These are phyloP conservation scores for Echiichthys vipera DNA, from an alignment of 2,797 vertebrate genomes.

Conservation along the genomic window DNA sequence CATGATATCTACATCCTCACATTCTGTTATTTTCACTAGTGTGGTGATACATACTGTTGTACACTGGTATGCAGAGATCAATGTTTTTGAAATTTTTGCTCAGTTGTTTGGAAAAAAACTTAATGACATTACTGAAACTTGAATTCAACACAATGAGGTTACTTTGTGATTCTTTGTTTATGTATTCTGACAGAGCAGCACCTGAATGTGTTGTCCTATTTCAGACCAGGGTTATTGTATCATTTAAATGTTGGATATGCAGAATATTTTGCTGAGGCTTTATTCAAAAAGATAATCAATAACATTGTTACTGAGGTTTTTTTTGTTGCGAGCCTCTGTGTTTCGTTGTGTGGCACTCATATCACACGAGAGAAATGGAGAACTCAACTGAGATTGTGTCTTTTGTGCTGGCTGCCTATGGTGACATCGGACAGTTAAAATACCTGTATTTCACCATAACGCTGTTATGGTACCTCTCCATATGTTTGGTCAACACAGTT, in stretches of 20 bases:
- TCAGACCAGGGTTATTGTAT: too few relatives aligned
- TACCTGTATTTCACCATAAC: constrained; percentile 38
- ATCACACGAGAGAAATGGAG: constrained; percentile 47
- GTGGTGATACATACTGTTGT: neutral
- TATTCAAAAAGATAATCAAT: neutral
- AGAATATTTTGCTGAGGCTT: too few relatives aligned
- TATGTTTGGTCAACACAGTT: constrained; percentile 32
- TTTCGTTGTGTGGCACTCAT: neutral
- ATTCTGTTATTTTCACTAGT: too few relatives aligned
- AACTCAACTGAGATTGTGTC: constrained; percentile 56
- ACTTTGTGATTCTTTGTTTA: neutral
- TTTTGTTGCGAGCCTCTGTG: neutral
- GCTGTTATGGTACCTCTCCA: constrained; percentile 35
- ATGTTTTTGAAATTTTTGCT: neutral
- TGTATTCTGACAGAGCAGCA: too few relatives aligned
- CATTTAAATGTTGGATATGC: too few relatives aligned
- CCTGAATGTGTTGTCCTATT: too few relatives aligned
- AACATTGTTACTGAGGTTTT: neutral
- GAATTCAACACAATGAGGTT: neutral
- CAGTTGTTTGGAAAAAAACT: neutral
- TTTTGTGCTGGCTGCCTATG: constrained; percentile 54
- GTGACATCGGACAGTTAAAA: constrained; percentile 39
- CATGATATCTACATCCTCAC: neutral
- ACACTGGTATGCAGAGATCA: neutral
- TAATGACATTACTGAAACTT: too few relatives aligned